Base-by-base conservation (phyloP, 2,888 invertebrate species). In the Hirtodrosophila histrioides region DNA sequence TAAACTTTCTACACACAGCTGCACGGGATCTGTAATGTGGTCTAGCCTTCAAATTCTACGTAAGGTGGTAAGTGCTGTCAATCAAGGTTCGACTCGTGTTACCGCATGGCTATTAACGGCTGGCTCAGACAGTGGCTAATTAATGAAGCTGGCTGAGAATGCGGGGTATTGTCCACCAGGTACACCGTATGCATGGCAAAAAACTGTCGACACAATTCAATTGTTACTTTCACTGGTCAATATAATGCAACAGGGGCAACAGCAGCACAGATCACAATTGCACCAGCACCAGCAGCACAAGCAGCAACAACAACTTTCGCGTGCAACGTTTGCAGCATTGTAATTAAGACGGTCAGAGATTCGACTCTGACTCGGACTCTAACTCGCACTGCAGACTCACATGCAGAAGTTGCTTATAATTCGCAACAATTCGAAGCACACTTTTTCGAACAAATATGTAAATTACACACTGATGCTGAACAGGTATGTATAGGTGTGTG, bases 291-390 rank as follows among this genome's bases (percentile, higher is more conserved):
- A 36, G 23, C 58, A 12, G 8, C 45, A 44, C 11, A 48, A 69
- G 27, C 51, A 35, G 17, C 57, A 72, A 61, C 68, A 72, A 74
- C 69, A 72, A 75, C 82, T 81, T 81, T 81, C 80, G 78, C 78
- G 67, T 61, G 62, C 72, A 39, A 66, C 69, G 66, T 58, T 56
- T 67, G 44, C 50, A 60, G 77, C 75, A 64, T 71, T 78, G 75
- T 75, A 79, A 85, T 85, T 85, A 81, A 86, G 73, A 53, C 64
- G 69, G 65, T 64, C 79, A 68, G 45, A 66, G 62, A 66, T 43
- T 17, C 39, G n/a, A 67, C 56, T 33, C 4, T n/a, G 6, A 45
- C 40, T 50, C 24, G 9, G 17, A 46, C 44, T 31, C 46, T 7
- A 9, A 33, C 36, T 31, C 41, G 45, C 29, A 48, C 24, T 37